These are phyloP conservation scores for Microtus oregoni DNA, from an alignment of 2,113 vertebrate species.

Conservation along the genomic window DNA sequence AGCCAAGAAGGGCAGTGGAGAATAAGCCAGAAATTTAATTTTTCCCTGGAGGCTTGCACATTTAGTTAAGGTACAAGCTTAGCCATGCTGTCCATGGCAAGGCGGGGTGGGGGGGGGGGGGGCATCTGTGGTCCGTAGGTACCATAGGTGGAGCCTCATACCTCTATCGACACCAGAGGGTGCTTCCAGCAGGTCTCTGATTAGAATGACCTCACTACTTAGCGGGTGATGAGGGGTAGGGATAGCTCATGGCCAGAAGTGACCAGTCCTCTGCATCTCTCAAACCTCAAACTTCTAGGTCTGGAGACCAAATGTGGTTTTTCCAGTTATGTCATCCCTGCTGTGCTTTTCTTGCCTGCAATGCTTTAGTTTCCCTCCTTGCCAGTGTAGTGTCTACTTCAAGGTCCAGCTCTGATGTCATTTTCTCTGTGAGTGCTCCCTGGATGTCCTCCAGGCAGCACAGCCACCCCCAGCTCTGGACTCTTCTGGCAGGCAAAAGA, in stretches of 20 bases:
- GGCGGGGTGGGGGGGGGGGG: too few species aligned
- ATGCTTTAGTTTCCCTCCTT: not conserved
- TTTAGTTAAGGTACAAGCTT: too few species aligned
- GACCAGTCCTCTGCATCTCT: slow-evolving; percentile 58
- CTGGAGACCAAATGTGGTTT: slow-evolving; percentile 76
- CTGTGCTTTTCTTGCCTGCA: not conserved
- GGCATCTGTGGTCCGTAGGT: not conserved
- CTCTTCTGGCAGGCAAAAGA: not conserved
- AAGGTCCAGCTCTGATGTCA: slow-evolving; percentile 6
- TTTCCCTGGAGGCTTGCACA: not conserved
- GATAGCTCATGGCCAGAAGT: slow-evolving; percentile 72
- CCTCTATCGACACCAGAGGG: slow-evolving; percentile 58
- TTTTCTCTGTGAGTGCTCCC: slow-evolving; percentile 1
- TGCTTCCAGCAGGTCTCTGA: slow-evolving; percentile 73
- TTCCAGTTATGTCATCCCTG: slow-evolving; percentile 32
- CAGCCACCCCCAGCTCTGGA: not conserved
- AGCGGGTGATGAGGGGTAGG: slow-evolving; percentile 63
- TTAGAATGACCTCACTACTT: slow-evolving; percentile 79
- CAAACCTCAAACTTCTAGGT: slow-evolving; percentile 68
- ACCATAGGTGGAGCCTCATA: slow-evolving; percentile 73
- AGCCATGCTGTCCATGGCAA: not conserved
- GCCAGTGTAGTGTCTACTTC: not conserved
- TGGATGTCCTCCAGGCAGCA: slow-evolving; percentile 8
- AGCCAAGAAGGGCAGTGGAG: not conserved
- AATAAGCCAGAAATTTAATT: not conserved